Evolutionary conservation across 2,113 vertebrate genomes (phyloP), one percentile per base, ranked within the genome.

Genomic region (Edolisoma coerulescens): DNA sequence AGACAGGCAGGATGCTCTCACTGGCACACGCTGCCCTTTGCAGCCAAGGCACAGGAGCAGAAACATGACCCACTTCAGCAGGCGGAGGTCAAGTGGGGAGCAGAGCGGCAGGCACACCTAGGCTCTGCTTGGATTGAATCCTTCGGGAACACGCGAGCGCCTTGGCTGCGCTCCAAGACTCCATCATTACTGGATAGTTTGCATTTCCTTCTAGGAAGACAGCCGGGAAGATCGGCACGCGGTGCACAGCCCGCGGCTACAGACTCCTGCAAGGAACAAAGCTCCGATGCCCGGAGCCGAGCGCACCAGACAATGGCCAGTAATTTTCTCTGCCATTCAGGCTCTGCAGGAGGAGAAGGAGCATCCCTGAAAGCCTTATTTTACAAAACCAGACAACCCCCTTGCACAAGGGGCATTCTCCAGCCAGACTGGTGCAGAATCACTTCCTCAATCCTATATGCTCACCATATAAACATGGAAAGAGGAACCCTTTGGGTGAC

Each of bases 201-300:
- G 87, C 89, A 82, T 94, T 82, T 96, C 93, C 87, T 94, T 95
- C 96, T 95, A 96, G 95, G 94, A 96, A 96, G 87, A 81, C 89
- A 65, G 93, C 71, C 33, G 42, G 79, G 90, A 89, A 85, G 91
- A 87, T 70, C n/a, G 26, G 90, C 80, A 86, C 60, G 23, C 9
- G 2, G 93, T 27, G 10, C 76, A 23, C 81, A 90, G 94, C 94
- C 89, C 0, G 14, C 23, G 4, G 92, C 90, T 81, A 57, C 77
- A 59, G 79, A 24, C 85, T 94, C 85, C 90, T 73, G 80, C 89
- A 78, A 79, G 93, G 87, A 97, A 90, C 84, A 95, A 94, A 96
- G 94, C 65, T 79, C 81, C 11, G 3, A 4, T 10, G 35, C 81
- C 88, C 27, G 0, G 10, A 92, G 81, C 79, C 2, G 0, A 85